A percentile compares a stretch with the other conserved stretches of the same genome.
Evolutionary conservation across 2,888 invertebrate genomes (phyloP).

Genomic region (Ornithoptera alexandrae): DNA sequence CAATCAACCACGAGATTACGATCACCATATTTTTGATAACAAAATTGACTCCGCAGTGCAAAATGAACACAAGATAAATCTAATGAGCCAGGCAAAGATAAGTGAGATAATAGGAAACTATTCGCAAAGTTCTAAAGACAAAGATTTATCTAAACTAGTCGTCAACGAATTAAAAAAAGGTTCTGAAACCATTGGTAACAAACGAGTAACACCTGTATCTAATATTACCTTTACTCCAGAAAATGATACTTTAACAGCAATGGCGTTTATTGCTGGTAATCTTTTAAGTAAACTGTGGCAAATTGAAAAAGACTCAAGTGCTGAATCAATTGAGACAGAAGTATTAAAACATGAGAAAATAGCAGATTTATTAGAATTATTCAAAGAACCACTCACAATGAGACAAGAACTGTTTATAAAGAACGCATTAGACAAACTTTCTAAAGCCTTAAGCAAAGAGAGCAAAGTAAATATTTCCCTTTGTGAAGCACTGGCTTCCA

Average conservation of each 20-base stretch:
- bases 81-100: conserved; percentile 43
- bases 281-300: conserved; percentile 70
- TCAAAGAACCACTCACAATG: conserved; percentile 65
- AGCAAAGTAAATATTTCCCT: conserved; percentile 54
- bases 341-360: conserved; percentile 64
- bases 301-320: conserved; percentile 59
- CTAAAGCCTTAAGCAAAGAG: conserved; percentile 53
- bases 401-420: conserved; percentile 66
- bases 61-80: conserved; percentile 42
- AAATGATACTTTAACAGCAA: conserved; percentile 69
- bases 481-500: conserved; percentile 52
- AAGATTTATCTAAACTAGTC: conserved; percentile 61
- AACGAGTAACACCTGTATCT: conserved; percentile 52
- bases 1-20: conserved; percentile 48
- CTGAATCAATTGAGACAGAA: conserved; percentile 57
- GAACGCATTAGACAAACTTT: conserved; percentile 61
- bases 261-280: conserved; percentile 72
- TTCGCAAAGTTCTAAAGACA: conserved; percentile 53
- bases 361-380: conserved; percentile 60
- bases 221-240: conserved; percentile 71
- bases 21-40: conserved; percentile 57
- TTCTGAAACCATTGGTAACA: conserved; percentile 60
- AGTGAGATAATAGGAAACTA: conserved; percentile 49
- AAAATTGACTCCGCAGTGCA: conserved; percentile 57
- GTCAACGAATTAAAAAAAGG: conserved; percentile 65